phyloP scores from a whole-genome alignment of 2,797 vertebrate genomes.

The Macropodus opercularis region DNA sequence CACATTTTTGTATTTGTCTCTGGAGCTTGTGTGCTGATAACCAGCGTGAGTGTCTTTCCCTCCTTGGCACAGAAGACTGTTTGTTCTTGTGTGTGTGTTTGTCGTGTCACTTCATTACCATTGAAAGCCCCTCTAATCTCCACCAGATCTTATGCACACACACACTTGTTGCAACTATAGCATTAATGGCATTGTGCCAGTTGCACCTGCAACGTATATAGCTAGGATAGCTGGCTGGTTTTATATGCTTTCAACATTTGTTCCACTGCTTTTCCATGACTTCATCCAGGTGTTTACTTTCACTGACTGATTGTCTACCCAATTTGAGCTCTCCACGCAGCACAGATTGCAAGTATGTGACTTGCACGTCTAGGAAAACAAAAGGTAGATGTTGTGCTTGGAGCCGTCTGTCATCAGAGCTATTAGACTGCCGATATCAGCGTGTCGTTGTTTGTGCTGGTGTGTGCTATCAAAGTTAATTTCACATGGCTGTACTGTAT shows the following conservation, averaged over 20 bases:
- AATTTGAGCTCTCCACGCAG: not conserved
- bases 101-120: constrained; percentile 33
- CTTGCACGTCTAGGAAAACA: not conserved
- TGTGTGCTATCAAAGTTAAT: constrained; percentile 42
- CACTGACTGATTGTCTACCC: not conserved
- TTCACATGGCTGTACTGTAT: constrained; percentile 41
- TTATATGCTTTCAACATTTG: not conserved
- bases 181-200: constrained; percentile 14
- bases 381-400: not conserved
- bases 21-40: constrained; percentile 34
- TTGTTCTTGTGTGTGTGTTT: constrained; percentile 20
- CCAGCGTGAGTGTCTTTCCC: constrained; percentile 23
- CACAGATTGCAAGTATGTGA: not conserved
- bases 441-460: not conserved
- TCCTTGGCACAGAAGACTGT: constrained; percentile 33
- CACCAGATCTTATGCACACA: constrained; percentile 25
- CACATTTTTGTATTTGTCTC: constrained; percentile 23
- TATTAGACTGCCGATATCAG: not conserved
- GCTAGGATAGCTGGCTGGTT: no score
- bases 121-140: constrained; percentile 35
- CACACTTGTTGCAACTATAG: constrained; percentile 8
- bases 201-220: constrained; percentile 4
- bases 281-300: constrained; percentile 3
- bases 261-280: not conserved
- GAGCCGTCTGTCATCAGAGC: not conserved